Evolutionary conservation across 2,888 invertebrate genomes (phyloP).

Genomic region (Caradrina kadenii): DNA sequence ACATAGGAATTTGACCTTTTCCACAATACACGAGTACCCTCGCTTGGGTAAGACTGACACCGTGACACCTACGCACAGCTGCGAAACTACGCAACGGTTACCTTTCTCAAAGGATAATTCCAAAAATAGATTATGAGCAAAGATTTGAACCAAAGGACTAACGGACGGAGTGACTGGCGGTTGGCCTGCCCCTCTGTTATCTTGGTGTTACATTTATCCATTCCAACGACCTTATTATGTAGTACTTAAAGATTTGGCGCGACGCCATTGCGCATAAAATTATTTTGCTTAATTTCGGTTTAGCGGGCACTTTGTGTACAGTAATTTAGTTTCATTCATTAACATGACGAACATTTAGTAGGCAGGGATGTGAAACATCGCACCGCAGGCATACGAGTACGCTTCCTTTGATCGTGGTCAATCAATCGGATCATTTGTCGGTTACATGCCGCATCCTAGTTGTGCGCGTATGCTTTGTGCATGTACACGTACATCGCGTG

Average conservation of each 20-base stretch:
- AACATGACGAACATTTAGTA: constrained; percentile 18
- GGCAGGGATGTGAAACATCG: constrained; percentile 28
- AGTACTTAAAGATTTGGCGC: constrained; percentile 59
- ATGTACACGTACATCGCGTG: constrained; percentile 13
- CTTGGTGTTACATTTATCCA: constrained; percentile 55
- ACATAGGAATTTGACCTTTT: constrained; percentile 38
- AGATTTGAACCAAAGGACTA: background rate
- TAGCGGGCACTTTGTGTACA: constrained; percentile 39
- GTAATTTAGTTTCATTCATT: constrained; percentile 60
- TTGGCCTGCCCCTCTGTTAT: constrained; percentile 33
- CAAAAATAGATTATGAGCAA: constrained; percentile 27
- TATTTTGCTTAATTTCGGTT: constrained; percentile 57
- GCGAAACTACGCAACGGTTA: constrained; percentile 5
- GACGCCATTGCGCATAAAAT: constrained; percentile 58
- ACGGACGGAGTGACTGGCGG: constrained; percentile 3
- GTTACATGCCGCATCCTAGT: constrained; percentile 27
- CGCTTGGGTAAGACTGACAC: constrained; percentile 30
- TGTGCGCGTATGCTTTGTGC: constrained; percentile 6
- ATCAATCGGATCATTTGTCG: constrained; percentile 60
- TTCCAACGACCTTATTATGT: constrained; percentile 57
- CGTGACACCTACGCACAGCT: constrained; percentile 26
- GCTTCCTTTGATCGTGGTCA: constrained; percentile 71
- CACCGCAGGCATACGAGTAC: constrained; percentile 20
- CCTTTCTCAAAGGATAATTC: constrained; percentile 34
- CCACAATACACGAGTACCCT: constrained; percentile 16